Evolutionary conservation across 53 echinoderm and acorn worm genomes (phyloP).

Genomic region (Arbacia lixula): DNA sequence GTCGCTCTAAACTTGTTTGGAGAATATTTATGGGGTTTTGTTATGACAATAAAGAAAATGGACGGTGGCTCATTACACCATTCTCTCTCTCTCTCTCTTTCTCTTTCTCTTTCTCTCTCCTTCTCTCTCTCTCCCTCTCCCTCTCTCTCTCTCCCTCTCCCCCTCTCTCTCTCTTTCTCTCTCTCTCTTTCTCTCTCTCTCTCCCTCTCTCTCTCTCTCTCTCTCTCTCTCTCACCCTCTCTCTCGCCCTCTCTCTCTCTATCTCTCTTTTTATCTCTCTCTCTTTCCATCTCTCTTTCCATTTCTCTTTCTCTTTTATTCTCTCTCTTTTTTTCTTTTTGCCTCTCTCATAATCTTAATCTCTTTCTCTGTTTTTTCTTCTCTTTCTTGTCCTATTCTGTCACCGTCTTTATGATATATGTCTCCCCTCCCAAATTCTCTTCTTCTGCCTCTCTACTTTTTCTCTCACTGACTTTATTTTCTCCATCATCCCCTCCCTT

Average conservation of each 20-base stretch:
- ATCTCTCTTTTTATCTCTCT: neutral
- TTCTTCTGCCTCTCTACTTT: neutral
- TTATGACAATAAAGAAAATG: slow-evolving; percentile 19
- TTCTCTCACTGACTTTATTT: neutral
- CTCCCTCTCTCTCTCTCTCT: neutral
- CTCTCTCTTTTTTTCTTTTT: too few species aligned
- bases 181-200: neutral
- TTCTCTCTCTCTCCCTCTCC: neutral
- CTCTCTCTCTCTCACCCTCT: neutral
- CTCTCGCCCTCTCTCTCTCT: neutral
- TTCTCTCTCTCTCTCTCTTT: neutral
- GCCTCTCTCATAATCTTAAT: too few species aligned
- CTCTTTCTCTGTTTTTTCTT: too few species aligned
- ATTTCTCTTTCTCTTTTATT: too few species aligned
- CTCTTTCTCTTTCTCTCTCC: neutral
- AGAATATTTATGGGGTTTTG: slow-evolving; percentile 40
- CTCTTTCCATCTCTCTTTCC: too few species aligned
- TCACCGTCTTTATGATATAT: neutral
- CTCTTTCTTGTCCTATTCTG: neutral
- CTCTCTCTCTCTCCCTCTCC: neutral
- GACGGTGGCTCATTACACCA: neutral
- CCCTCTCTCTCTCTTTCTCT: neutral
- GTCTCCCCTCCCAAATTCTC: slow-evolving; percentile 10
- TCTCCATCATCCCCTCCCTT: neutral
- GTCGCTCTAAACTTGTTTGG: slow-evolving; percentile 33